Evolutionary conservation across 2,888 invertebrate genomes (phyloP), one percentile per base, ranked within the genome.

Genomic region (Dorcus parallelipipedus): DNA sequence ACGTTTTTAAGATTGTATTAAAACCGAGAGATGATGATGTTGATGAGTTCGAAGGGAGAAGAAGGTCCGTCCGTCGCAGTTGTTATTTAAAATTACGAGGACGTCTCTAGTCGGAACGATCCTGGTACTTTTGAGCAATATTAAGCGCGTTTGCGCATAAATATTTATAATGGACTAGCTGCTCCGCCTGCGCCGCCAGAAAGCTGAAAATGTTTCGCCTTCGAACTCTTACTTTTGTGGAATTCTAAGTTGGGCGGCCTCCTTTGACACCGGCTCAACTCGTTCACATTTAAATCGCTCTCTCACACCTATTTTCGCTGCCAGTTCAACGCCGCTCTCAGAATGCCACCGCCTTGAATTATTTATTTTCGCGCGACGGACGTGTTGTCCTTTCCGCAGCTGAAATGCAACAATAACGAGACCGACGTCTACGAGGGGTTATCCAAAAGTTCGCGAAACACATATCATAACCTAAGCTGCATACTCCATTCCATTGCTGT

Each of bases 171-270:
- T 45, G 45, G 45, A 9, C 45, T 33, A 33, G 26, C 26, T 9
- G 17, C 23, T 45, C 45, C 23, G 10, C 10, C 45, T 20, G 9
- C 45, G 45, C 45, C 23, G 45, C 14, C 45, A 42, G 45, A 9
- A 10, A 45, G 45, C 23, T 45, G 20, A 45, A 45, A 45, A 45
- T 45, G 45, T 45, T 45, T 45, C 45, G 23, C 45, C 45, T 45
- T 45, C 45, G 23, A 45, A 45, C 45, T 45, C 45, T 23, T 45
- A 45, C 45, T 45, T 45, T 45, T 45, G 45, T 45, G 45, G 45
- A 45, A 45, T 45, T 45, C 45, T 45, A 45, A 45, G 45, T 45
- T 23, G 45, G 41, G 45, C 45, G 45, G 45, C 45, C 20, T 45
- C 45, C 45, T 45, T 45, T 45, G 45, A 45, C 45, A 23, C 23